A percentile compares a stretch with the other conserved stretches of the same genome.
phyloP scores from a whole-genome alignment of 2,797 vertebrate genomes.

The Amniataba percoides region DNA sequence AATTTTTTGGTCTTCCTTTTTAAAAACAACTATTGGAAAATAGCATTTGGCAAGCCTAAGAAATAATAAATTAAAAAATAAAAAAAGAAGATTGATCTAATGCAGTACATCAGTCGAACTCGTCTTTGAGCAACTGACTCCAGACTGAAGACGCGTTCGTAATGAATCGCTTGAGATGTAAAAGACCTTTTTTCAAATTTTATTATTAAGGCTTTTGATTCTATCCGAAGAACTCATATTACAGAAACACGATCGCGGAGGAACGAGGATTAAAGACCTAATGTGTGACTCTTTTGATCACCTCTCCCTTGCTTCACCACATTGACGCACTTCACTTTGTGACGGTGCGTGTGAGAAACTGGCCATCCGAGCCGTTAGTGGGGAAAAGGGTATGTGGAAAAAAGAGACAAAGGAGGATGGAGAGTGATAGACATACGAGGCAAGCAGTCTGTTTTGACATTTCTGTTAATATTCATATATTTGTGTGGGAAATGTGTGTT shows the following conservation, averaged over 20 bases:
- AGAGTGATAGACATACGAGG: constrained; percentile 20
- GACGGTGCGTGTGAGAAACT: constrained; percentile 28
- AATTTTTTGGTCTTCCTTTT: constrained; percentile 2
- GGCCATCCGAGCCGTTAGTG: constrained; percentile 13
- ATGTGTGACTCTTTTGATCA: constrained; percentile 20
- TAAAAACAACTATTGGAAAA: neutral
- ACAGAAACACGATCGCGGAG: constrained; percentile 4
- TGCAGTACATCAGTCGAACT: constrained; percentile 13
- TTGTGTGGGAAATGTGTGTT: constrained; percentile 13
- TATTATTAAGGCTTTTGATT: constrained; percentile 30
- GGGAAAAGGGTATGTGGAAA: constrained; percentile 46
- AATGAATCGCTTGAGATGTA: constrained; percentile 48
- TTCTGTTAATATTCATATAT: constrained; percentile 3
- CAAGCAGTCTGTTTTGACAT: constrained; percentile 16
- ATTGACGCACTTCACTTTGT: constrained; percentile 26
- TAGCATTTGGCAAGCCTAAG: neutral
- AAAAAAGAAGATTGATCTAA: neutral
- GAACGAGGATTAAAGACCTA: constrained; percentile 9
- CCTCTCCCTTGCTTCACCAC: constrained; percentile 23
- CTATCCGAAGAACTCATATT: constrained; percentile 17
- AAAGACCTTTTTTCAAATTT: constrained; percentile 36
- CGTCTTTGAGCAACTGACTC: neutral
- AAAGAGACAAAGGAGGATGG: constrained; percentile 22
- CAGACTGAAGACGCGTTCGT: constrained; percentile 12
- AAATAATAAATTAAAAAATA: neutral